Percentiles rank a stretch among this genome's conserved stretches.
phyloP scores from a whole-genome alignment of 2,113 vertebrate species.

The Glareola pratincola region DNA sequence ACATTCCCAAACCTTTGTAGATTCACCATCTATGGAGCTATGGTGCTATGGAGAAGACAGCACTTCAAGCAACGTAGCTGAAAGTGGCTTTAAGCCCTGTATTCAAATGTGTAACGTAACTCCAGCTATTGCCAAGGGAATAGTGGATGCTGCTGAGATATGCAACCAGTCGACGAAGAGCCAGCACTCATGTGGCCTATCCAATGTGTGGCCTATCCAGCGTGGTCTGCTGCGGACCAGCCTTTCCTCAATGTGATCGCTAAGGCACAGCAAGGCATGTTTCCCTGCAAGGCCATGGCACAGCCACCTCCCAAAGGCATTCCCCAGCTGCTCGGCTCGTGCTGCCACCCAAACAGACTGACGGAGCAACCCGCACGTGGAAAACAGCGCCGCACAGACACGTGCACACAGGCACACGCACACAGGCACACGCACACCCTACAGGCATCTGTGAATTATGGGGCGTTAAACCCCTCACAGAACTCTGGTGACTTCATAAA shows the following conservation, averaged over 20 bases:
- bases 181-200: background rate
- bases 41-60: background rate
- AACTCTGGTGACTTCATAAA: conserved; percentile 25
- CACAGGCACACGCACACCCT: background rate
- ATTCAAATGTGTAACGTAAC: background rate
- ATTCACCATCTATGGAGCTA: background rate
- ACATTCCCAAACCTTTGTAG: fast-evolving
- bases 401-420: background rate
- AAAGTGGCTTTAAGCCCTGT: background rate
- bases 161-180: background rate
- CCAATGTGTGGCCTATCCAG: background rate
- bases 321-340: fast-evolving
- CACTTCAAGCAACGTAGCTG: background rate
- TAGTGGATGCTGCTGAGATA: background rate
- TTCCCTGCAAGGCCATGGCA: background rate
- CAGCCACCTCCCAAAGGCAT: background rate
- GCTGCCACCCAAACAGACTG: background rate
- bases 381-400: background rate
- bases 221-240: fast-evolving
- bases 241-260: fast-evolving
- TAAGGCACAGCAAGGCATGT: fast-evolving
- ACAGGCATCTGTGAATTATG: background rate
- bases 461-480: background rate
- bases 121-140: background rate
- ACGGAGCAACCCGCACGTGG: background rate